Evolutionary conservation across 2,113 vertebrate genomes (phyloP).

Genomic region (Prunella fulvescens): DNA sequence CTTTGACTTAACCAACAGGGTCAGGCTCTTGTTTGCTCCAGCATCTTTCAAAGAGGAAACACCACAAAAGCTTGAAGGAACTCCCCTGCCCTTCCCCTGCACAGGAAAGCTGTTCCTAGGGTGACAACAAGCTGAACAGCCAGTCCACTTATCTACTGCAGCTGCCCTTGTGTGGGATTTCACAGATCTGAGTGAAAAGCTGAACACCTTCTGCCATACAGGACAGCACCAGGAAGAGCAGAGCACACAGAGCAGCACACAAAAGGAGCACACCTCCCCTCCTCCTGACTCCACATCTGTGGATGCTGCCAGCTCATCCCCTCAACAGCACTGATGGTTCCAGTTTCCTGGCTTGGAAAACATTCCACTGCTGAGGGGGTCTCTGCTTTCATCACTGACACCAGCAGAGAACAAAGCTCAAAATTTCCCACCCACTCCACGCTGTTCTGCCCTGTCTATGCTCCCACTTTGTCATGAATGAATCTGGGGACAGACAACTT

Average conservation of each 20-base stretch:
- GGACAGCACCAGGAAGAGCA: background rate
- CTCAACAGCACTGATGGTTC: background rate
- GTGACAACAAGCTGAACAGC: background rate
- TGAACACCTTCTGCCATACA: rapidly evolving
- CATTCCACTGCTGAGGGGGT: background rate
- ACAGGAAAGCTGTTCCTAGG: background rate
- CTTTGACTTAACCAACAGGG: background rate
- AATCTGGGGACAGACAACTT: background rate
- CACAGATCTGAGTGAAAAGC: background rate
- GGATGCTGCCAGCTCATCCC: background rate
- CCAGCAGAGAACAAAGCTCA: background rate
- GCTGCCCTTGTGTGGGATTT: background rate
- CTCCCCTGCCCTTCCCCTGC: background rate
- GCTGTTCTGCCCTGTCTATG: background rate
- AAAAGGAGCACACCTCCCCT: background rate
- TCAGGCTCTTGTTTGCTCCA: background rate
- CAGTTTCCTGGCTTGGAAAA: background rate
- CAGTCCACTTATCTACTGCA: background rate
- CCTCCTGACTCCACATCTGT: background rate
- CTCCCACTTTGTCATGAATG: rapidly evolving
- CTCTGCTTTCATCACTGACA: rapidly evolving
- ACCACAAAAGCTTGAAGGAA: background rate
- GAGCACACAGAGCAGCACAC: background rate
- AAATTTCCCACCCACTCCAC: rapidly evolving
- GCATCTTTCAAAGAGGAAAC: background rate